Conservation (phyloP, 1,140 invertebrate species). For the Diorhabda sublineata region DNA sequence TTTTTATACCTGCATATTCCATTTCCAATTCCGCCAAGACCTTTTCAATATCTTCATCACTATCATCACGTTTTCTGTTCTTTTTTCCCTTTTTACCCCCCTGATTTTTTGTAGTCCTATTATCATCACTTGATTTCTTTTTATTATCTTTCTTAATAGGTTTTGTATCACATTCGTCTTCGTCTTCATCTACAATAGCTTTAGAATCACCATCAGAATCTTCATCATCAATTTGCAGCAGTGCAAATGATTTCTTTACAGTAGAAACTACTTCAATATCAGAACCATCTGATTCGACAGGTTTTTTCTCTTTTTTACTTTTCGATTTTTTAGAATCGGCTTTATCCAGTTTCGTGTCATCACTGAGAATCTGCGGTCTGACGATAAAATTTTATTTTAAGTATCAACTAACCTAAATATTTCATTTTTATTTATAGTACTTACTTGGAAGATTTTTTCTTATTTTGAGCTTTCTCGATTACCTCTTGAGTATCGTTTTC, state of each 20-base stretch:
- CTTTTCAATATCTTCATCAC: conserved; percentile 81
- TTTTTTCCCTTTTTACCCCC: conserved; percentile 65
- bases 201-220: conserved; percentile 46
- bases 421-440: conserved; percentile 24
- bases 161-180: conserved; percentile 47
- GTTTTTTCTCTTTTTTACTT: conserved; percentile 45
- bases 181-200: conserved; percentile 38
- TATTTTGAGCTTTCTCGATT: conserved; percentile 33
- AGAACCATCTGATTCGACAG: conserved; percentile 45
- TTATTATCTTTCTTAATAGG: conserved; percentile 53
- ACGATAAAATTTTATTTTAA: conserved; percentile 7
- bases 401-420: conserved; percentile 32
- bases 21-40: conserved; percentile 75
- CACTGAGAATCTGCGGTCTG: conserved; percentile 39
- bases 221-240: conserved; percentile 48
- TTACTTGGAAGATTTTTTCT: conserved; percentile 43
- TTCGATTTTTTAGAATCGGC: conserved; percentile 43
- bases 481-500: conserved; percentile 38
- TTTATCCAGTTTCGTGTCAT: conserved; percentile 40
- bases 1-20: conserved; percentile 59
- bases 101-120: conserved; percentile 53
- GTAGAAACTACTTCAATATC: conserved; percentile 42
- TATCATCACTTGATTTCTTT: conserved; percentile 53
- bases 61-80: conserved; percentile 71
- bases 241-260: conserved; percentile 42